Base-by-base conservation (phyloP, 2,797 vertebrate genomes). In the Glossophaga mutica region DNA sequence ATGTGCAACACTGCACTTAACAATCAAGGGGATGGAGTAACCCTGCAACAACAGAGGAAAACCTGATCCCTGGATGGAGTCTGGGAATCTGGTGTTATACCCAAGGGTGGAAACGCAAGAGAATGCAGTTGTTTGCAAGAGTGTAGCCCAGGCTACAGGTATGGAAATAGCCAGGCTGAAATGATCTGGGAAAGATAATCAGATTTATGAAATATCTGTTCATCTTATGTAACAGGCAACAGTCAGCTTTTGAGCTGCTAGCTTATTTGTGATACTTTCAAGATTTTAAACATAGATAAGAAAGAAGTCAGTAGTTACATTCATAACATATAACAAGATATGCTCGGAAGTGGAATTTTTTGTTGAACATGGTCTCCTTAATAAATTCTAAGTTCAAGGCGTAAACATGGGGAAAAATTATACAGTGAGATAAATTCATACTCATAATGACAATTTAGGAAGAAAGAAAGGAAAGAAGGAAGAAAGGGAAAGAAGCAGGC, bases 251-350 rank as follows among this genome's bases (percentile, higher is more conserved):
- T 73, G 37, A 97, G 85, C 65, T 44, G 74, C 57, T 18, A 8
- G 52, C 82, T 92, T 85, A 95, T 67, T 84, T 73, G 70, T 82
- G 57, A 97, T 89, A 87, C 14, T 71, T 94, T 94, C 24, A 48
- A 73, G 76, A 91, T 83, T 95, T 97, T 93, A 91, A 95, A 95
- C 90, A 62, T 70, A 29, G 59, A 83, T 2, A 8, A 94, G 87
- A 94, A 95, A 96, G 67, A 97, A 92, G 74, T 79, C 76, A 95
- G 52, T 82, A 97, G 74, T 46, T 88, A 59, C 46, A 95, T 93
- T 81, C 82, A 74, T 42, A 79, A 78, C 1, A 22, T 46, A 39
- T 29, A 94, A 44, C 18, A 48, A 85, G n/a, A 3, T n/a, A 21
- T 0, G 29, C 52, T 93, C 83, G 70, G 62, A 96, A 71, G 44